These are phyloP conservation scores for Cheilinus undulatus DNA, from an alignment of 2,113 vertebrate genomes.

Conservation along the genomic window DNA sequence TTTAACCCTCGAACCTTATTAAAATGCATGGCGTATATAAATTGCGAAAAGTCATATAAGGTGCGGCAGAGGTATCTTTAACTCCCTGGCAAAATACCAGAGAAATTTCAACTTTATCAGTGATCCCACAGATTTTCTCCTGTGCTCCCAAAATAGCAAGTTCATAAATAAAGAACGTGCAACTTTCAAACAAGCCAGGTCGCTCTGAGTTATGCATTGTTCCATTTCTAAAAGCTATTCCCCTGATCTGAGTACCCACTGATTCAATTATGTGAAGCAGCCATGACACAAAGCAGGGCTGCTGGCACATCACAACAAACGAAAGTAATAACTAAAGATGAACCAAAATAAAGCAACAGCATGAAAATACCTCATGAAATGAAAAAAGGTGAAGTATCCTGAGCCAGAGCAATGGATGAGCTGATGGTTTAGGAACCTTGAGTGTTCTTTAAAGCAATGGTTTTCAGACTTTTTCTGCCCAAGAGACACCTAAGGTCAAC, in stretches of 20 bases:
- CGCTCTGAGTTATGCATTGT: conserved; percentile 23
- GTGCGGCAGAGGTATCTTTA: conserved; percentile 1
- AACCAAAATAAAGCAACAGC: conserved; percentile 13
- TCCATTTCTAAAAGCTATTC: conserved; percentile 38
- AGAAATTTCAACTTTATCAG: conserved; percentile 12
- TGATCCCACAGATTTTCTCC: not conserved
- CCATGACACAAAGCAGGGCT: conserved; percentile 1
- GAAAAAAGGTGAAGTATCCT: too few species aligned
- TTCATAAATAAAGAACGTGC: conserved; percentile 33
- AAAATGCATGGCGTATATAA: too few species aligned
- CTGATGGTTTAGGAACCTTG: too few species aligned
- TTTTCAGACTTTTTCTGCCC: too few species aligned
- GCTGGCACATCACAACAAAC: conserved; percentile 18
- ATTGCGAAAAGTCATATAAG: too few species aligned
- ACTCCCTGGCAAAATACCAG: conserved; percentile 15
- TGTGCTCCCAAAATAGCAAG: conserved; percentile 29
- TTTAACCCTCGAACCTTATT: too few species aligned
- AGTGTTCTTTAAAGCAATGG: too few species aligned
- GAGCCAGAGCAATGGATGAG: too few species aligned
- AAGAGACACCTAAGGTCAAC: too few species aligned
- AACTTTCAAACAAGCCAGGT: conserved; percentile 32
- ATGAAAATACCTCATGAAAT: not conserved
- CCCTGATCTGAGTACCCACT: conserved; percentile 21
- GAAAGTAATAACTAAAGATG: not conserved
- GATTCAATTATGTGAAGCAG: conserved; percentile 33